These are phyloP conservation scores for Planococcus citri DNA, from an alignment of 1,140 invertebrate species.

Conservation along the genomic window DNA sequence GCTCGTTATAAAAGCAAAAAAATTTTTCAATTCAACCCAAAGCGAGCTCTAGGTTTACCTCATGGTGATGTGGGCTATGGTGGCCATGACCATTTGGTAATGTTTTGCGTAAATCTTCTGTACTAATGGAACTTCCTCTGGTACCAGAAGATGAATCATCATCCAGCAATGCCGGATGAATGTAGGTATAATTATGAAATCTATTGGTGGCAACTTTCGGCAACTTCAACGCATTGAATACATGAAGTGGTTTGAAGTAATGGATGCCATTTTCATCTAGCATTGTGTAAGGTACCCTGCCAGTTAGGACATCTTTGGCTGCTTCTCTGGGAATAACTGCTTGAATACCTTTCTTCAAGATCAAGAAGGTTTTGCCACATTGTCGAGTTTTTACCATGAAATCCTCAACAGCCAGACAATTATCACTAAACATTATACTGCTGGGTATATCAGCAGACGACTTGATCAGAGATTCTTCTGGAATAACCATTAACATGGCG, in stretches of 20 bases:
- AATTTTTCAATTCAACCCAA: no score
- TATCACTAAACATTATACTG: slow-evolving; percentile 46
- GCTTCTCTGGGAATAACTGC: slow-evolving; percentile 62
- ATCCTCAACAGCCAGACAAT: slow-evolving; percentile 59
- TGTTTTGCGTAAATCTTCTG: slow-evolving; percentile 23
- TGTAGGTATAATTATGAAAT: slow-evolving; percentile 24
- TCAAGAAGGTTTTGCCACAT: slow-evolving; percentile 48
- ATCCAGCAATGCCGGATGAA: slow-evolving; percentile 6
- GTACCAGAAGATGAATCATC: slow-evolving; percentile 21
- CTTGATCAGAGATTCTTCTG: slow-evolving; percentile 36
- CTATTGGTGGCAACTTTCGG: slow-evolving; percentile 47
- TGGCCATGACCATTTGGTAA: not conserved
- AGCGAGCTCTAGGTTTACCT: not conserved
- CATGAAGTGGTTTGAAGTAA: slow-evolving; percentile 61
- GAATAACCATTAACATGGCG: slow-evolving; percentile 51
- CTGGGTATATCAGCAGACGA: slow-evolving; percentile 53
- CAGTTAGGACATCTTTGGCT: slow-evolving; percentile 54
- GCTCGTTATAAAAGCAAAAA: no score
- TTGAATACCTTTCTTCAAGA: slow-evolving; percentile 61
- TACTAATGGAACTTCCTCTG: slow-evolving; percentile 23
- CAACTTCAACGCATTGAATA: slow-evolving; percentile 52
- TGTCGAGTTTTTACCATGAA: slow-evolving; percentile 44
- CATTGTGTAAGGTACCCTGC: slow-evolving; percentile 59
- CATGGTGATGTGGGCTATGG: not conserved
- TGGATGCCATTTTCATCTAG: slow-evolving; percentile 61